phyloP scores from a whole-genome alignment of 30 jellyfish, hydroid and myxozoan genomes.

The Aurelia sp. region DNA sequence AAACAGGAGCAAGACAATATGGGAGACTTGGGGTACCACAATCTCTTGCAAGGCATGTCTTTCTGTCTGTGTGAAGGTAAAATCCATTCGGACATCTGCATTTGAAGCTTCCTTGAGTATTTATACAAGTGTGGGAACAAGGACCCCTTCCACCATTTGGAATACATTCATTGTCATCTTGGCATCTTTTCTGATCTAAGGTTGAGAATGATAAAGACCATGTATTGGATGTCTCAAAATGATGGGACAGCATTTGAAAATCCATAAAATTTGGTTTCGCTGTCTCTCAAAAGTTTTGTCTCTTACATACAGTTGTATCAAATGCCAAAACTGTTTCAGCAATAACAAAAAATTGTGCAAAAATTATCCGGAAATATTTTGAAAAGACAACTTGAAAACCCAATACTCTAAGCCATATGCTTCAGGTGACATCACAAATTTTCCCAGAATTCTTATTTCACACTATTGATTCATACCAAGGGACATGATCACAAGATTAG shows the following conservation, averaged over 20 bases:
- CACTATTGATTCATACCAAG: neutral
- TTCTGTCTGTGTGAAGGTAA: slow-evolving; percentile 15
- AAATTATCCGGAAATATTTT: too few relatives aligned
- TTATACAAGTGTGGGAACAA: slow-evolving; percentile 70
- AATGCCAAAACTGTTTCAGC: too few relatives aligned
- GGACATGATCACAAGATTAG: too few relatives aligned
- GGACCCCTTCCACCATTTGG: slow-evolving; percentile 85
- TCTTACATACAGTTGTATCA: too few relatives aligned
- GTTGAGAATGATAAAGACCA: neutral
- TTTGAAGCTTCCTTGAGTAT: slow-evolving; percentile 46
- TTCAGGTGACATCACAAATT: neutral
- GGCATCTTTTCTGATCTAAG: slow-evolving; percentile 68
- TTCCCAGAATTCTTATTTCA: neutral
- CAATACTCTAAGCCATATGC: neutral
- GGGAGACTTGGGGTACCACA: slow-evolving; percentile 55
- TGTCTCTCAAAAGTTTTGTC: neutral
- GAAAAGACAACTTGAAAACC: neutral
- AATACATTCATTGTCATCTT: slow-evolving; percentile 61
- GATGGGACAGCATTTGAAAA: too few relatives aligned
- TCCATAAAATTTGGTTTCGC: neutral
- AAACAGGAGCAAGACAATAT: slow-evolving; percentile 49
- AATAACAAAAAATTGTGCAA: neutral
- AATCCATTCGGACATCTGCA: slow-evolving; percentile 72
- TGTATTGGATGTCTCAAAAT: too few relatives aligned
- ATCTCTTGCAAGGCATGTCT: slow-evolving; percentile 34